These are phyloP conservation scores for Volucella bombylans DNA, from an alignment of 2,888 invertebrate genomes.

Conservation along the genomic window DNA sequence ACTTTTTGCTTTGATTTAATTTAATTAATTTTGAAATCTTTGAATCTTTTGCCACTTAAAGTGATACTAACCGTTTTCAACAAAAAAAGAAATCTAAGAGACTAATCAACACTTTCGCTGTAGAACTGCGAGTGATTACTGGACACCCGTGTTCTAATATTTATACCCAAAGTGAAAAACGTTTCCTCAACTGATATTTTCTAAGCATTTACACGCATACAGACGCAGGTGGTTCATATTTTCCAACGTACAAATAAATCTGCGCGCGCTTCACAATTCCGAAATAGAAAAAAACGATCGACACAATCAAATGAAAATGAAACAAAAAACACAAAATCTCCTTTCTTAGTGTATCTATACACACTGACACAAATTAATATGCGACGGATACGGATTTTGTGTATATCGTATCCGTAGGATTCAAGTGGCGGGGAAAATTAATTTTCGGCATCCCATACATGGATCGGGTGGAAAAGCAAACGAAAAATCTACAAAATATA, in stretches of 20 bases:
- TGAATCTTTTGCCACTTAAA: constrained; percentile 12
- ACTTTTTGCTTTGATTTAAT: constrained; percentile 15
- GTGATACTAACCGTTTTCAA: constrained; percentile 79
- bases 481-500: constrained; percentile 65
- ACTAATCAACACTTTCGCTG: constrained; percentile 83
- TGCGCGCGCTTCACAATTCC: constrained; percentile 68
- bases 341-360: constrained; percentile 21
- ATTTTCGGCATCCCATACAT: constrained; percentile 81
- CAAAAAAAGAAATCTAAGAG: constrained; percentile 78
- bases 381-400: constrained; percentile 65
- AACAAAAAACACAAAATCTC: constrained; percentile 25
- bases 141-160: constrained; percentile 82
- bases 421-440: constrained; percentile 72
- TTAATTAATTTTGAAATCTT: neutral
- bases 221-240: constrained; percentile 56
- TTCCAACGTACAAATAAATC: constrained; percentile 22
- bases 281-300: constrained; percentile 58
- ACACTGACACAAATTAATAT: constrained; percentile 67
- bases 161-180: constrained; percentile 79
- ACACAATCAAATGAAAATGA: neutral
- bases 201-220: constrained; percentile 69
- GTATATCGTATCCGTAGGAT: constrained; percentile 75
- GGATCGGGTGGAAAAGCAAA: constrained; percentile 80
- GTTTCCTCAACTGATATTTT: constrained; percentile 66
- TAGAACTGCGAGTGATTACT: constrained; percentile 83